A percentile compares a stretch with the other conserved stretches of the same genome.
Evolutionary conservation across 2,888 invertebrate genomes (phyloP).

Genomic region (Melanostoma mellinum): DNA sequence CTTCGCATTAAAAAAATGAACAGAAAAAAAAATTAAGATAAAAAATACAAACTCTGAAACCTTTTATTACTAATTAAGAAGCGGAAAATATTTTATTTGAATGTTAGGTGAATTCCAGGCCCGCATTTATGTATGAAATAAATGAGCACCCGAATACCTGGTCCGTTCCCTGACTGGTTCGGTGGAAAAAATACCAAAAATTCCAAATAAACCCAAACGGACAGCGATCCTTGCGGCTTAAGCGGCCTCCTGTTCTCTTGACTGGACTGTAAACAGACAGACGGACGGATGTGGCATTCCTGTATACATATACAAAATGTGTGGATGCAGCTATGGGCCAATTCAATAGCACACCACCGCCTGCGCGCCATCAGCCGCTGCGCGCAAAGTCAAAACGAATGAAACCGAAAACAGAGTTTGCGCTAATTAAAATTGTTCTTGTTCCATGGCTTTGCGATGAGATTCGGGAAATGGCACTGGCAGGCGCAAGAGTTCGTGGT

Average conservation of each 20-base stretch:
- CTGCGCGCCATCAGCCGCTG: background rate
- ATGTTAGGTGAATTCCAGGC: slow-evolving; percentile 70
- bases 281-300: slow-evolving; percentile 61
- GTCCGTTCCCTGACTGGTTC: slow-evolving; percentile 35
- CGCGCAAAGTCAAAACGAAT: slow-evolving; percentile 75
- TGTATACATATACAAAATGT: slow-evolving; percentile 24
- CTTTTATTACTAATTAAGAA: slow-evolving; percentile 73
- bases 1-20: slow-evolving; percentile 19
- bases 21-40: background rate
- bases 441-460: slow-evolving; percentile 65
- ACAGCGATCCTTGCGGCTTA: slow-evolving; percentile 47
- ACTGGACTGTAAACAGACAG: slow-evolving; percentile 31
- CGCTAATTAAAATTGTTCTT: slow-evolving; percentile 81
- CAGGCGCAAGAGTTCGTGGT: slow-evolving; percentile 48
- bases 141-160: slow-evolving; percentile 71
- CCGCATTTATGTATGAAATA: slow-evolving; percentile 72
- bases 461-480: slow-evolving; percentile 65
- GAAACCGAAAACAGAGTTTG: slow-evolving; percentile 81
- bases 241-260: slow-evolving; percentile 73
- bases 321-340: slow-evolving; percentile 37
- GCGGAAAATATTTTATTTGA: slow-evolving; percentile 72
- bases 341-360: slow-evolving; percentile 65
- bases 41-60: slow-evolving; percentile 53
- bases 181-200: slow-evolving; percentile 68
- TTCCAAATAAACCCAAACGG: slow-evolving; percentile 63